phyloP scores from a whole-genome alignment of 1,140 invertebrate species.

The Panagrolaimus sp. region DNA sequence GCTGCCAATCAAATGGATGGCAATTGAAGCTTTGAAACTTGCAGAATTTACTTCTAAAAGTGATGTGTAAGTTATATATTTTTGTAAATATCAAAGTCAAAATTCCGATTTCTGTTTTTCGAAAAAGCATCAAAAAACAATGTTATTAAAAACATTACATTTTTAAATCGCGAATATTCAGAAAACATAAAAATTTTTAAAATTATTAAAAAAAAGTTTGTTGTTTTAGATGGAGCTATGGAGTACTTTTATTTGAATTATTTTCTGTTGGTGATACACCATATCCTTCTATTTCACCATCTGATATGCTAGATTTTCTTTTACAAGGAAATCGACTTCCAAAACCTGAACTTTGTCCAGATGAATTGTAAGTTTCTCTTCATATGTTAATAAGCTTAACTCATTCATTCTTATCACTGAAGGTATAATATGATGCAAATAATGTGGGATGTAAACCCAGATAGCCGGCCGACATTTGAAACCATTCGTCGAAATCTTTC shows the following conservation, averaged over 20 bases:
- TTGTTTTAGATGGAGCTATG: conserved; percentile 25
- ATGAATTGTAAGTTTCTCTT: conserved; percentile 20
- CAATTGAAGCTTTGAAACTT: conserved; percentile 17
- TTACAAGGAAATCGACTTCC: conserved; percentile 16
- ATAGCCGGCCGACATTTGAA: conserved; percentile 1
- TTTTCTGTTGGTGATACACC: conserved; percentile 18
- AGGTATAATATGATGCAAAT: conserved; percentile 15
- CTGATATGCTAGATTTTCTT: conserved; percentile 17
- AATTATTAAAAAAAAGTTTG: background rate
- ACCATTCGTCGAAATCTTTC: background rate
- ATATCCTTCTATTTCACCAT: conserved; percentile 15
- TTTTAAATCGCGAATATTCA: too few relatives aligned
- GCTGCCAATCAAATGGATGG: conserved; percentile 32
- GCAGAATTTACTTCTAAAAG: conserved; percentile 20
- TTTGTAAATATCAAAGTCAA: background rate
- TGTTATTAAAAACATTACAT: too few relatives aligned
- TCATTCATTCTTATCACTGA: background rate
- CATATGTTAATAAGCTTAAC: background rate
- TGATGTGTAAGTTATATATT: conserved; percentile 17
- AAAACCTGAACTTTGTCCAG: conserved; percentile 12
- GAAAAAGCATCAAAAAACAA: too few relatives aligned
- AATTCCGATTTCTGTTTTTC: background rate
- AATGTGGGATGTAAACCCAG: conserved; percentile 1
- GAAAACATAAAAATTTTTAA: too few relatives aligned
- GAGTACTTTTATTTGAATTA: conserved; percentile 20